These are phyloP conservation scores for Eustalomyia histrio DNA, from an alignment of 2,888 invertebrate species.

Conservation along the genomic window DNA sequence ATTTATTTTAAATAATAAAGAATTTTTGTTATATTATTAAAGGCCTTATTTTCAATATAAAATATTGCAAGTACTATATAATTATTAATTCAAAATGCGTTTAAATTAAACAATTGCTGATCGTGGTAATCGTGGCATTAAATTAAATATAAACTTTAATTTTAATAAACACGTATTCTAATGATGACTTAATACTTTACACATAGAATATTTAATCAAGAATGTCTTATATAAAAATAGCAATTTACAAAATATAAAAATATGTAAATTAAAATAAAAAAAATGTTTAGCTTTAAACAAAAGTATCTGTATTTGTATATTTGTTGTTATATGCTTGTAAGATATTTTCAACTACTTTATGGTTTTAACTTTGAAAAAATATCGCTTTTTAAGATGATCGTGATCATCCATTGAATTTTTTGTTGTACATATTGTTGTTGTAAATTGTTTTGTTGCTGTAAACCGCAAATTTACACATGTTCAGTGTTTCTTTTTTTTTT, in stretches of 20 bases:
- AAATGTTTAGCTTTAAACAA: background rate
- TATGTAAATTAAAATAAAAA: background rate
- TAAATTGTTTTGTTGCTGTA: background rate
- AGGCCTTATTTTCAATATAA: too few relatives aligned
- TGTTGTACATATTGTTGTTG: background rate
- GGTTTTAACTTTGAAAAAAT: conserved; percentile 6
- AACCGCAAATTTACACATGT: conserved; percentile 44
- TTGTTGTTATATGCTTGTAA: background rate
- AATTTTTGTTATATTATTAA: too few relatives aligned
- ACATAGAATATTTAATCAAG: conserved; percentile 19
- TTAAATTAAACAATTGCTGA: background rate
- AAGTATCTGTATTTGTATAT: background rate
- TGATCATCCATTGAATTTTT: background rate
- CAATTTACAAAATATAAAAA: background rate
- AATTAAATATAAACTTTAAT: background rate
- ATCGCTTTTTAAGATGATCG: background rate
- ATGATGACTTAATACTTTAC: conserved; percentile 26
- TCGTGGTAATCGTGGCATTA: background rate
- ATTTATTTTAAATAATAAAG: too few relatives aligned
- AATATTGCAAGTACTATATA: background rate
- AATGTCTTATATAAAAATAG: background rate
- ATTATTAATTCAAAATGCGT: conserved; percentile 1
- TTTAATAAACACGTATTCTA: conserved; percentile 12
- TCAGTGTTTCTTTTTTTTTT: conserved; percentile 1
- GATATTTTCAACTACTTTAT: background rate